Evolutionary conservation across 2,888 invertebrate species (phyloP), one percentile per base, ranked within the genome.

Genomic region (Eudasyphora cyanicolor): DNA sequence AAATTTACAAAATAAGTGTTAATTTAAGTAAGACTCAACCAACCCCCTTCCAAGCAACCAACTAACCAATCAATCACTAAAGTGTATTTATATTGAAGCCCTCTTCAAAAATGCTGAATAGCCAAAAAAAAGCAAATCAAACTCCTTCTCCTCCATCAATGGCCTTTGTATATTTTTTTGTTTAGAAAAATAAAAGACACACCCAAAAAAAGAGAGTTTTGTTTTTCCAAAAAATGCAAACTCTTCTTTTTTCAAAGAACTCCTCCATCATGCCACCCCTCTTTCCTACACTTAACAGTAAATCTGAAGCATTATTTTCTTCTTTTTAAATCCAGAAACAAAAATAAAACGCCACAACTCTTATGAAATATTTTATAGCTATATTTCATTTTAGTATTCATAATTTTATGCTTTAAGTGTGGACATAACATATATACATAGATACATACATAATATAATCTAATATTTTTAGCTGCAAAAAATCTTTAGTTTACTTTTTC

Each of bases 181-280:
- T 51, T 51, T 21, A 51, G 10, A 51, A 24, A 51, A n/a, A n/a
- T n/a, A n/a, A 51, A 24, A 19, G 21, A 51, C 51, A 45, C 45
- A 45, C 78, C 74, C 79, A 76, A 85, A 81, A 82, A 82, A 84
- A 80, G 79, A 84, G 24, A 51, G 45, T 1, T 45, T 32, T 4
- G 4, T 32, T 45, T 45, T n/a, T 45, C 2, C 3, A 69, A 12
- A 82, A 70, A 81, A 86, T 51, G 29, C 71, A 70, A 82, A 54
- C 74, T 42, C 69, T 75, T 78, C n/a, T n/a, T 78, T 73, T 75
- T 42, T 70, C 60, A 67, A n/a, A n/a, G n/a, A n/a, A n/a, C n/a
- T n/a, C n/a, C n/a, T n/a, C n/a, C 14, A 49, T 64, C 42, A 71
- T 42, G 3, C 12, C 49, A 60, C 51, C 21, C 45, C 17, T 12